These are phyloP conservation scores for Apamea crenata DNA, from an alignment of 2,888 invertebrate genomes.

Conservation along the genomic window DNA sequence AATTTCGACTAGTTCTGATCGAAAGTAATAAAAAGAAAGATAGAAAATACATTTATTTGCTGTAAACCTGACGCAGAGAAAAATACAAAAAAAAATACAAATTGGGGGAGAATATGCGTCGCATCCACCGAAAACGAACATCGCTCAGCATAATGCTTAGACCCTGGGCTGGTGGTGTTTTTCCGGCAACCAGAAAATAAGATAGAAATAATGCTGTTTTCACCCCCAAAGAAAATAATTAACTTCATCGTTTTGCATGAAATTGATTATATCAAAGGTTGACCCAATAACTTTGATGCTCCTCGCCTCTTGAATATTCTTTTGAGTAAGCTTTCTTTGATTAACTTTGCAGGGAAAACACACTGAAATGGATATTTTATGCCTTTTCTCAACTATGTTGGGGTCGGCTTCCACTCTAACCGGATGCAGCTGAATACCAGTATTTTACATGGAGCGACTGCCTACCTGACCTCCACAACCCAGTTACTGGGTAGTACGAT, in stretches of 20 bases:
- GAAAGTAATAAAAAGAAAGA: background rate
- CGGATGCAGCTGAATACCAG: too few species aligned
- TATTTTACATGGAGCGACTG: too few species aligned
- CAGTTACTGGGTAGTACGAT: too few species aligned
- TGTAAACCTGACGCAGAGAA: too few species aligned
- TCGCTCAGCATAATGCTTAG: too few species aligned
- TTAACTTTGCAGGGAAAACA: slow-evolving; percentile 68
- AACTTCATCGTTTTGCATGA: slow-evolving; percentile 77
- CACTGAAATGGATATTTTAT: slow-evolving; percentile 55
- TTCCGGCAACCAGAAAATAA: background rate
- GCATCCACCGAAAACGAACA: too few species aligned
- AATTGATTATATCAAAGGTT: slow-evolving; percentile 80
- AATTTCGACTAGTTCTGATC: background rate
- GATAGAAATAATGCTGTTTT: slow-evolving; percentile 8
- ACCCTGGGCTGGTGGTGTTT: background rate
- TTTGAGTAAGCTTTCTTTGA: slow-evolving; percentile 74
- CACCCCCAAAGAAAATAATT: slow-evolving; percentile 57
- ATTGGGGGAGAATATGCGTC: too few species aligned
- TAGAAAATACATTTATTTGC: too few species aligned
- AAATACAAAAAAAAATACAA: too few species aligned
- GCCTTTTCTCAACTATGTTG: too few species aligned
- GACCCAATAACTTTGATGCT: slow-evolving; percentile 69
- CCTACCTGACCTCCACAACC: too few species aligned
- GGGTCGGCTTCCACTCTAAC: too few species aligned
- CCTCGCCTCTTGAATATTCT: slow-evolving; percentile 72